A percentile compares a stretch with the other conserved stretches of the same genome.
Evolutionary conservation across 2,113 vertebrate genomes (phyloP).

Genomic region (Sterna hirundo): DNA sequence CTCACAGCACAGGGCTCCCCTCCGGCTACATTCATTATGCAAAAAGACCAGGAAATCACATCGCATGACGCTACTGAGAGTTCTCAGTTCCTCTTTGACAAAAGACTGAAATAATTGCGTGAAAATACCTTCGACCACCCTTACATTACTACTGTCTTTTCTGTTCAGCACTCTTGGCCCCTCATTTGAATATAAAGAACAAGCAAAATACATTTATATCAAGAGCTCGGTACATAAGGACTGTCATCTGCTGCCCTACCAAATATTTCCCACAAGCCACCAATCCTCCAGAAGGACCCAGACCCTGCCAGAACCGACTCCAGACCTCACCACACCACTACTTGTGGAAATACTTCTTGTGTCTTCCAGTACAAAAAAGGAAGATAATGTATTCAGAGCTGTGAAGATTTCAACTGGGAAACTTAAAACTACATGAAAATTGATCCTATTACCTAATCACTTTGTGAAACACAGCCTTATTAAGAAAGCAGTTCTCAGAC

Average conservation of each 20-base stretch:
- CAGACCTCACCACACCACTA: neutral
- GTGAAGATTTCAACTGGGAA: neutral
- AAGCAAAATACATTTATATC: neutral
- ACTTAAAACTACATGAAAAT: neutral
- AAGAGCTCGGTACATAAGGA: neutral
- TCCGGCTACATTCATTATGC: neutral
- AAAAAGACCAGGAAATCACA: neutral
- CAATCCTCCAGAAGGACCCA: neutral
- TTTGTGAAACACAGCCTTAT: neutral
- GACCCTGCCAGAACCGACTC: neutral
- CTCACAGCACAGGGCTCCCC: neutral
- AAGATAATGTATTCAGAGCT: neutral
- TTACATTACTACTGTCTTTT: neutral
- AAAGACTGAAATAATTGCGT: neutral
- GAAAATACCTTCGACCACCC: neutral
- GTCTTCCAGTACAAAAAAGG: neutral
- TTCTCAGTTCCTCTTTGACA: neutral
- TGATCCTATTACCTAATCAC: neutral
- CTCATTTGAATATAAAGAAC: neutral
- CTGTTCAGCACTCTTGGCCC: neutral
- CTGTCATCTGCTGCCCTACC: neutral
- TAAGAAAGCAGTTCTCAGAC: conserved; percentile 8
- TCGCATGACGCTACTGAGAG: neutral
- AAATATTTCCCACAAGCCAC: neutral
- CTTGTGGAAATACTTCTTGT: neutral